Evolutionary conservation across 2,797 vertebrate genomes (phyloP), one percentile per base, ranked within the genome.

Genomic region (Lagodon rhomboides): DNA sequence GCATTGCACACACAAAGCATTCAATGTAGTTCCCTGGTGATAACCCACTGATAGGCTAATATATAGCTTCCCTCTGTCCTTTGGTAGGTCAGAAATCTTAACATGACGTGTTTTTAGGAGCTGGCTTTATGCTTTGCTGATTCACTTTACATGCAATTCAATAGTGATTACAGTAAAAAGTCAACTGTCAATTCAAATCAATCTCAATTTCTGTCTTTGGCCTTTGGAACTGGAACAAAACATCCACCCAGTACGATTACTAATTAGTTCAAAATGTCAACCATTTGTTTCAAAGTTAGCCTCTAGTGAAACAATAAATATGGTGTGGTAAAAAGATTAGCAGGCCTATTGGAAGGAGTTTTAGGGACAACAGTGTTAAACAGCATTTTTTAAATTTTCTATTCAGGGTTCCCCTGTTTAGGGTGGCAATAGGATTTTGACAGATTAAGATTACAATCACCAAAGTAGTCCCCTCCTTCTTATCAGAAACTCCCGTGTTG

Each of bases 391-490:
- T 46, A 30, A 30, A 30, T 38, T 38, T 38, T 38, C 34, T 38
- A 23, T 47, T 59, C 15, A 49, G 22, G 17, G 10, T 49, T 72
- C 20, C 58, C 17, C 11, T 2, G 1, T 77, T 72, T 16, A 43
- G 34, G 27, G 6, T 69, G 27, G 55, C 23, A 22, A 74, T 79
- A 68, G 64, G 61, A 71, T 77, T 80, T 79, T 64, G 10, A 77
- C 46, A 64, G 59, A 82, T 73, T 64, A 80, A 74, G 61, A 83
- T 84, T n/a, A 50, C 23, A 41, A 80, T 79, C 64, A 1, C 22
- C 17, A 11, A 77, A 75, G 70, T 65, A 44, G 25, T 50, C 60
- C 44, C 46, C 56, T 69, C n/a, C 61, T 75, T 81, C 6, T 78
- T 73, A 73, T 81, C 44, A 75, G 41, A 75, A 58, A n/a, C 27